These are phyloP conservation scores for Philhelius pedissequus DNA, from an alignment of 2,888 invertebrate genomes.

Conservation along the genomic window DNA sequence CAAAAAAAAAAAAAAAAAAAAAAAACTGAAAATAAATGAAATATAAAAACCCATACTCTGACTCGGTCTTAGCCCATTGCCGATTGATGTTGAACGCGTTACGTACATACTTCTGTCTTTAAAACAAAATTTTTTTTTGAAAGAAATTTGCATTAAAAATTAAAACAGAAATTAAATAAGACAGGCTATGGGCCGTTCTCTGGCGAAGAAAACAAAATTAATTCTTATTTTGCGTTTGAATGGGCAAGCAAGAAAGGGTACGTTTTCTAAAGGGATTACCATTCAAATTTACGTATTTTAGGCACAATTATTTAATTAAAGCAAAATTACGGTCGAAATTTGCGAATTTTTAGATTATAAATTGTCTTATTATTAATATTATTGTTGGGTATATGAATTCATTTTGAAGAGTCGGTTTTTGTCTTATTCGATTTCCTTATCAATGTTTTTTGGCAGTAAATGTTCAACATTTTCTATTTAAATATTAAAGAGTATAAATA, in stretches of 20 bases:
- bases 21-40: conserved; percentile 40
- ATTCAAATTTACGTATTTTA: conserved; percentile 24
- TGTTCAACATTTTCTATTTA: neutral
- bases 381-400: neutral
- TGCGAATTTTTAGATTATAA: conserved; percentile 42
- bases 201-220: conserved; percentile 10
- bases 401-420: neutral
- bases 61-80: neutral
- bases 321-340: conserved; percentile 14
- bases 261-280: neutral
- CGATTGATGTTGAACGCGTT: conserved; percentile 61
- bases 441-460: neutral
- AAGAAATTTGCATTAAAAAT: conserved; percentile 42
- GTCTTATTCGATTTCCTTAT: neutral
- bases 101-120: conserved; percentile 30
- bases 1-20: conserved; percentile 1
- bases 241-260: neutral
- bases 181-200: neutral
- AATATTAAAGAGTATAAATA: neutral
- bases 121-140: conserved; percentile 27
- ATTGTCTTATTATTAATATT: conserved; percentile 24
- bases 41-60: conserved; percentile 14
- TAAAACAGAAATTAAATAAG: conserved; percentile 22
- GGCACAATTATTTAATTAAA: conserved; percentile 49
- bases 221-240: neutral